phyloP scores from a whole-genome alignment of 1,140 invertebrate genomes.

The Leptopilina boulardi region DNA sequence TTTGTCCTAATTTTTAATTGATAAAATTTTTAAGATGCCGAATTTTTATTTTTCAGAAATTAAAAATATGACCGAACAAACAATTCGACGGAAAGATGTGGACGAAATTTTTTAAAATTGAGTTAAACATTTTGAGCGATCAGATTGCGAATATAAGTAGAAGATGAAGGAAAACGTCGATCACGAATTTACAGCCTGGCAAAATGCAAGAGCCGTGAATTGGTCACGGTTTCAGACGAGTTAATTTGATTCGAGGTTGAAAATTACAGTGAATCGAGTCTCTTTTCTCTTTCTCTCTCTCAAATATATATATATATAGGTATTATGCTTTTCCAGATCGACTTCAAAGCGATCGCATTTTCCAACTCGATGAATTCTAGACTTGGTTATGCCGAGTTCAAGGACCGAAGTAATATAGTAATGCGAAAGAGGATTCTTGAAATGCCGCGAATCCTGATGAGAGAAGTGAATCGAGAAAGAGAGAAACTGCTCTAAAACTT shows the following conservation, averaged over 20 bases:
- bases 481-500: background rate
- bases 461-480: background rate
- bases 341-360: constrained; percentile 48
- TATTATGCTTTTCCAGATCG: constrained; percentile 41
- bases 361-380: constrained; percentile 44
- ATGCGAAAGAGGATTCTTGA: constrained; percentile 36
- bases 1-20: too few relatives aligned
- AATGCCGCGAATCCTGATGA: constrained; percentile 37
- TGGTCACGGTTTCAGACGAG: constrained; percentile 38
- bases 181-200: constrained; percentile 40
- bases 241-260: constrained; percentile 42
- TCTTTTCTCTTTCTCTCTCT: constrained; percentile 31
- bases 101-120: background rate
- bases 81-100: too few relatives aligned
- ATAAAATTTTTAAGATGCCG: too few relatives aligned
- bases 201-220: constrained; percentile 51
- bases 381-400: constrained; percentile 37
- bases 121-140: background rate
- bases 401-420: constrained; percentile 37
- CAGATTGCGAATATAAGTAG: constrained; percentile 16
- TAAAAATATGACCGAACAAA: too few relatives aligned
- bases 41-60: too few relatives aligned
- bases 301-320: background rate
- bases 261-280: constrained; percentile 45
- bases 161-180: constrained; percentile 50